phyloP scores from a whole-genome alignment of 2,113 vertebrate genomes.

The Pao palembangensis region DNA sequence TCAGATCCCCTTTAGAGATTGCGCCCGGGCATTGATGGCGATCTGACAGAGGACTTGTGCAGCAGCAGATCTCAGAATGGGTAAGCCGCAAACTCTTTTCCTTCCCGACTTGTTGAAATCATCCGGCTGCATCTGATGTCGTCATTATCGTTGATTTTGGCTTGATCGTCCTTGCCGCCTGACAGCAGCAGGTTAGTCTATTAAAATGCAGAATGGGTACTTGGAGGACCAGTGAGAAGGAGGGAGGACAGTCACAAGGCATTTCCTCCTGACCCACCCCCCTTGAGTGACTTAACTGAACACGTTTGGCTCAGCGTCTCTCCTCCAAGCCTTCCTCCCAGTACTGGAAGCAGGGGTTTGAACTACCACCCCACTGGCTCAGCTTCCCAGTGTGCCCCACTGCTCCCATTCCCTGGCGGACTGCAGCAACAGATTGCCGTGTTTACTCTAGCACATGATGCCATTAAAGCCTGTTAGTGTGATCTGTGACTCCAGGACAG shows the following conservation, averaged over 20 bases:
- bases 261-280: constrained; percentile 74
- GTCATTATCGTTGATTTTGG: constrained; percentile 53
- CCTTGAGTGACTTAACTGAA: constrained; percentile 73
- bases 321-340: constrained; percentile 63
- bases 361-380: constrained; percentile 69
- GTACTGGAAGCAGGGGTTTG: constrained; percentile 59
- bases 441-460: constrained; percentile 76
- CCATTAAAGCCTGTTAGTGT: constrained; percentile 77
- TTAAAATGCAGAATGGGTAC: constrained; percentile 73
- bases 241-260: constrained; percentile 72
- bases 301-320: constrained; percentile 65
- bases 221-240: constrained; percentile 65
- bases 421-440: constrained; percentile 75
- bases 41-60: constrained; percentile 72
- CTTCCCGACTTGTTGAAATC: constrained; percentile 73
- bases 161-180: constrained; percentile 57
- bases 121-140: constrained; percentile 46
- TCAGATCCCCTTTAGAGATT: constrained; percentile 71
- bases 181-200: constrained; percentile 65
- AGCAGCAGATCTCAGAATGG: constrained; percentile 75
- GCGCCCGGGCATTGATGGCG: constrained; percentile 71
- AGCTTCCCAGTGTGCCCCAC: constrained; percentile 63
- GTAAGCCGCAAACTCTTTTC: constrained; percentile 72
- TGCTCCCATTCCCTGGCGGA: constrained; percentile 67
- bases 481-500: constrained; percentile 71